Base-by-base conservation (phyloP, 2,113 vertebrate genomes). In the Pomatostomus ruficeps region DNA sequence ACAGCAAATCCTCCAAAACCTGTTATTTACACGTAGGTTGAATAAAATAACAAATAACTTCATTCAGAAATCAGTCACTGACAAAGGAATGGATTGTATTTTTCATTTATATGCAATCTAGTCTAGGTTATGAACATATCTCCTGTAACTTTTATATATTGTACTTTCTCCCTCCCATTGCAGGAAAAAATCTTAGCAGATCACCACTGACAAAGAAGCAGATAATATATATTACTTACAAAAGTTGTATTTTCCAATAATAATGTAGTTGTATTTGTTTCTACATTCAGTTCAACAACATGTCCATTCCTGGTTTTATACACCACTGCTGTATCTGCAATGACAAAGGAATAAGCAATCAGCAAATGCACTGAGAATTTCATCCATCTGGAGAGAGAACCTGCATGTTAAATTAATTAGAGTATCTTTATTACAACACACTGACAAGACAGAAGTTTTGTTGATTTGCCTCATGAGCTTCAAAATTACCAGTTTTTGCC, bases 261-360 rank as follows among this genome's bases (percentile, higher is more conserved):
- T 75, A 99, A 97, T 61, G 98, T 98, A 0, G 98, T 99, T 89
- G 98, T 97, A 84, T 99, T 99, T 73, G 98, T 99, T 93, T 98
- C 97, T 96, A 99, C 98, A 97, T 99, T 99, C 98, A 99, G 98
- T 96, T 98, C 98, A 98, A 99, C 97, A 95, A 99, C 99, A 75
- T 99, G 98, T 84, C 99, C 99, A 49, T 99, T 98, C n/a, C 98
- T 98, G 95, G 98, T 99, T 98, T 98, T 99, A 97, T 99, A 99
- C 93, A 99, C 98, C 95, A 99, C 98, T 96, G 99, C 98, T 91
- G 99, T 98, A 97, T 99, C 99, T 99, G 98, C 79, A 96, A 97
- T 25, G 89, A 97, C 85, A 98, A 97, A 97, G 71, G 84, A 79
- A 97, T 85, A 82, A 92, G 91, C 35, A 88, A 91, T 98, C 95